Evolutionary conservation across 2,888 invertebrate genomes (phyloP), one percentile per base, ranked within the genome.

Genomic region (Mellilla xanthometata): DNA sequence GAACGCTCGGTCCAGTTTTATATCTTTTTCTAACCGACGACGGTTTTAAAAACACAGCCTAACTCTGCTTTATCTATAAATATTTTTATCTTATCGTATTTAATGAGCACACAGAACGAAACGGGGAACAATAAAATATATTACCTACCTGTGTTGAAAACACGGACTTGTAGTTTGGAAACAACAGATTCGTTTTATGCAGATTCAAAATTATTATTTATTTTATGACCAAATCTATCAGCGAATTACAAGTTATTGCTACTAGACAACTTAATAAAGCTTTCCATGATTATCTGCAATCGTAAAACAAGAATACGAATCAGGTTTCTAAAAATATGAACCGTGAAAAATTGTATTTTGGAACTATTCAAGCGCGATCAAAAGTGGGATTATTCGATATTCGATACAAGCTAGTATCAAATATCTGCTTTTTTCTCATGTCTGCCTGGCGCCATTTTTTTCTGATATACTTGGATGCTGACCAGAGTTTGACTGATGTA

Each of bases 401-500:
- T 50, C n/a, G n/a, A n/a, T n/a, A n/a, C n/a, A n/a, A n/a, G 39
- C 51, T 63, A 53, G 70, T 80, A 83, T 84, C 72, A 60, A 61
- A 68, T 84, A 67, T 56, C 62, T 51, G 56, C 62, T 68, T 72
- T 72, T 71, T 67, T 74, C 68, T 55, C 51, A 57, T 61, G 52
- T 52, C 56, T 56, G 51, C 55, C 54, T 63, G 83, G 85, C 85
- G 84, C 86, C 85, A 76, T 72, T 76, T 79, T 75, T 75, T 75
- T 61, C 44, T 48, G 24, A 10, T 42, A 36, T 24, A 39, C 22
- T 35, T 33, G 29, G 27, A 30, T 31, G 28, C 31, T 48, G 38
- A 24, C 34, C 38, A 36, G 38, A 56, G 9, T 30, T 49, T 31
- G 43, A 44, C 27, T 49, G 39, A 44, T 31, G 46, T 40, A 54